Evolutionary conservation across 2,113 vertebrate species (phyloP).

Genomic region (Dunckerocampus dactyliophorus): DNA sequence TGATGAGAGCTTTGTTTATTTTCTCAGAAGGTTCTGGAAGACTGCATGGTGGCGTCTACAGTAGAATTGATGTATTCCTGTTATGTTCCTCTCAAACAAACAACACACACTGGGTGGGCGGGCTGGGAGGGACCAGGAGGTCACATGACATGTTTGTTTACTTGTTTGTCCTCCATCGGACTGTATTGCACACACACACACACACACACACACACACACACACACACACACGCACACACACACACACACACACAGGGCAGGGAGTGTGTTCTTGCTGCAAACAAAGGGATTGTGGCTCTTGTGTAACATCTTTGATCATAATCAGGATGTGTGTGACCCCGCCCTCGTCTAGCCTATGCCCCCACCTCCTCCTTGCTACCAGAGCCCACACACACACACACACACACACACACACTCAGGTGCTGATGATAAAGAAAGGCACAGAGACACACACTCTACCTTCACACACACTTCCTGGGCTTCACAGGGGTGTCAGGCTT

Average conservation of each 20-base stretch:
- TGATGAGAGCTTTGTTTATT: conserved; percentile 54
- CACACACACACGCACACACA: conserved; percentile 12
- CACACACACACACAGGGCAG: no score
- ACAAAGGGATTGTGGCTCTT: no score
- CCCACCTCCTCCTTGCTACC: no score
- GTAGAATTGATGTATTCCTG: conserved; percentile 67
- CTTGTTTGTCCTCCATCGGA: background rate
- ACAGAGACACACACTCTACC: background rate
- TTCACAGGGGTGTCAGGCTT: background rate
- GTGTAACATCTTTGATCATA: no score
- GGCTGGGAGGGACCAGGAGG: background rate
- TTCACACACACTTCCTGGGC: background rate
- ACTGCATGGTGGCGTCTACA: conserved; percentile 41
- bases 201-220: background rate
- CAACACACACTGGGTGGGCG: conserved; percentile 3
- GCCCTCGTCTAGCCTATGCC: no score
- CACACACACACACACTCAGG: conserved; percentile 2
- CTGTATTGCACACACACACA: background rate
- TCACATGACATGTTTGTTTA: background rate
- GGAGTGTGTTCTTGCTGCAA: no score
- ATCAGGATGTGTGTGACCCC: no score
- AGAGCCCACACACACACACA: background rate
- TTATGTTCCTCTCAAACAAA: conserved; percentile 57
- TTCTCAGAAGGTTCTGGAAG: conserved; percentile 45
- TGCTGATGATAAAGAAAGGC: no score